Evolutionary conservation across 2,113 vertebrate species (phyloP), one percentile per base, ranked within the genome.

Genomic region (Sinosuthora webbiana): DNA sequence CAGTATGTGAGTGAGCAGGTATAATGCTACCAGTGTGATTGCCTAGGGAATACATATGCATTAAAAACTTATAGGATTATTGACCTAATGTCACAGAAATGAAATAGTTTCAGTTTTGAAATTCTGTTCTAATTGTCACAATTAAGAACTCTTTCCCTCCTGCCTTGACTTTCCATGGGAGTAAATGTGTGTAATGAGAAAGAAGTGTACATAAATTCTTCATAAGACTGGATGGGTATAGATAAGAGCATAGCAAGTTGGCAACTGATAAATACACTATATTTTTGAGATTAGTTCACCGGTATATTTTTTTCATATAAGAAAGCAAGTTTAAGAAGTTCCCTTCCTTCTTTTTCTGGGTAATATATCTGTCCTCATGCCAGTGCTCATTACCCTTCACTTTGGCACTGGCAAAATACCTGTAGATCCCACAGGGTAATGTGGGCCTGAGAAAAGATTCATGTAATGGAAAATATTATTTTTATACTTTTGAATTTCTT

Each of bases 21-120:
- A 33, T 93, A 82, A 83, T 74, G 44, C 8, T 62, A 83, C 35
- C 33, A 81, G 50, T 16, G 21, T 28, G 64, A 39, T 70, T 56
- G 45, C 42, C 82, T 75, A 69, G 70, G 50, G 69, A 95, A 57
- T 33, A 86, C 44, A 91, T 87, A 93, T 75, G 47, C 37, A 93
- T 89, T 86, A 92, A 93, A 35, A 94, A 84, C 59, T 95, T 89
- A 90, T n/a, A 76, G 79, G 23, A 85, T 83, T 91, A 95, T 64
- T 97, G 94, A 94, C 84, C 47, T 96, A 35, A 75, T 5, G 28
- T 53, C 82, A 87, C 27, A 74, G 73, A 87, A 71, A 87, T 67
- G 22, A 91, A 96, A 85, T 77, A 24, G 79, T 88, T 96, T 88
- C 24, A 69, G 7, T 67, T 93, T 78, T 64, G 21, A 78, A 81